A percentile compares a stretch with the other conserved stretches of the same genome.
These are phyloP conservation scores for Nemoura dubitans DNA, from an alignment of 2,888 invertebrate species.

Conservation along the genomic window DNA sequence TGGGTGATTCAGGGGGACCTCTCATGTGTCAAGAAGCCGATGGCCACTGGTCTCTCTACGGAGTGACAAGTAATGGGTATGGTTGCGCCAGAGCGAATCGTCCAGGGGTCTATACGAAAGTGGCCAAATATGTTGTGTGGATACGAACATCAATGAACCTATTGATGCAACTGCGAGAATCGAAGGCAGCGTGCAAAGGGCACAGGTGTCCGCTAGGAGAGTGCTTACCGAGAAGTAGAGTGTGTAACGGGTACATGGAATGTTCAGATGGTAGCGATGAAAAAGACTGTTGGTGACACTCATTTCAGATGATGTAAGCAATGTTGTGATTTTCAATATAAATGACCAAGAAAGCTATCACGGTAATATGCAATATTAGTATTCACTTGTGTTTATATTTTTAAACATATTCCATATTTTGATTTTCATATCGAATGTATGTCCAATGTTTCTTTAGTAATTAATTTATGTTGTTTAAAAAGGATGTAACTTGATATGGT, in stretches of 20 bases:
- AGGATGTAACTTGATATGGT: conserved; percentile 23
- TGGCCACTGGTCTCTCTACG: conserved; percentile 61
- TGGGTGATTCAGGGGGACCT: conserved; percentile 83
- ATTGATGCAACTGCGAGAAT: conserved; percentile 66
- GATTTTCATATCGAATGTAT: conserved; percentile 17
- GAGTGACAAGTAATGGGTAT: conserved; percentile 83
- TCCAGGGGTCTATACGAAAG: conserved; percentile 84
- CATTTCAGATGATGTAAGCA: background rate
- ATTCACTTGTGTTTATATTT: background rate
- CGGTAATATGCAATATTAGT: background rate
- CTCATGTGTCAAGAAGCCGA: conserved; percentile 73
- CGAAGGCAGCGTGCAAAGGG: conserved; percentile 60
- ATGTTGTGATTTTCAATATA: conserved; percentile 25
- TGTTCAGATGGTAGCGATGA: conserved; percentile 81
- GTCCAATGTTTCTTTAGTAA: background rate
- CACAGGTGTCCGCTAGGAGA: conserved; percentile 80
- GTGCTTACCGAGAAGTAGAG: conserved; percentile 73
- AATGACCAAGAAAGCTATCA: conserved; percentile 7
- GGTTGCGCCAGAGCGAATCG: conserved; percentile 81
- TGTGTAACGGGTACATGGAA: conserved; percentile 82
- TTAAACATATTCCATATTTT: conserved; percentile 36
- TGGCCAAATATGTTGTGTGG: conserved; percentile 61
- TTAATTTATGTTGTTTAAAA: conserved; percentile 14
- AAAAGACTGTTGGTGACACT: conserved; percentile 64
- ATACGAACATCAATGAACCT: conserved; percentile 40